Base-by-base conservation (phyloP, 2,797 vertebrate species). In the Otolemur crassicaudatus region DNA sequence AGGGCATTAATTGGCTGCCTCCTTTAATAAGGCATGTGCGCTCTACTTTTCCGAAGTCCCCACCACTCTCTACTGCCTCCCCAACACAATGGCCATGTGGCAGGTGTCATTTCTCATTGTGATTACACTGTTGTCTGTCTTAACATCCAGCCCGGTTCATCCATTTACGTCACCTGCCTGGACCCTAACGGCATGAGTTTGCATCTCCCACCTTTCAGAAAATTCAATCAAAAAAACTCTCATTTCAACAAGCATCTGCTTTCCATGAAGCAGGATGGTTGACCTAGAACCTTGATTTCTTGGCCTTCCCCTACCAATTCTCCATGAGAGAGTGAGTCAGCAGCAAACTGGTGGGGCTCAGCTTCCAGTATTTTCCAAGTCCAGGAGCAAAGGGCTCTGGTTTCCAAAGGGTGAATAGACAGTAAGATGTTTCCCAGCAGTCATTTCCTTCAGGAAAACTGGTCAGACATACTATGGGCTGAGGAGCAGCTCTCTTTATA, bases 61-160 rank as follows among this genome's bases (percentile, higher is more conserved):
- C 46, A 34, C 79, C 65, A 7, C 56, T 73, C 81, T 90, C 69
- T 76, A 10, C 31, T 46, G 46, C 90, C 56, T 79, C 22, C 69
- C 58, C n/a, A 49, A 1, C 77, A 19, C 94, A 70, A 4, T 31
- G 72, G 67, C 63, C 82, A 2, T 3, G 0, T 53, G 79, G 87
- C 87, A 83, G 81, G 91, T 56, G 9, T 86, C 97, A 80, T 69
- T 77, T 77, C 72, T 94, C 96, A 81, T 83, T 37, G 60, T 93
- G 96, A 40, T 73, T 79, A 23, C 75, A 7, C 82, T 89, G 43
- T 89, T 87, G 92, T 96, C 95, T 91, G 87, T 91, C 91, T 88
- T 25, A 3, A 3, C 43, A 79, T 92, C 88, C 61, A 40, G 13
- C 90, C 81, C 60, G 0, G 7, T 29, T 70, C 93, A 73, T 96